Base-by-base conservation (phyloP, 2,113 vertebrate species). In the human (Homo sapiens) region DNA sequence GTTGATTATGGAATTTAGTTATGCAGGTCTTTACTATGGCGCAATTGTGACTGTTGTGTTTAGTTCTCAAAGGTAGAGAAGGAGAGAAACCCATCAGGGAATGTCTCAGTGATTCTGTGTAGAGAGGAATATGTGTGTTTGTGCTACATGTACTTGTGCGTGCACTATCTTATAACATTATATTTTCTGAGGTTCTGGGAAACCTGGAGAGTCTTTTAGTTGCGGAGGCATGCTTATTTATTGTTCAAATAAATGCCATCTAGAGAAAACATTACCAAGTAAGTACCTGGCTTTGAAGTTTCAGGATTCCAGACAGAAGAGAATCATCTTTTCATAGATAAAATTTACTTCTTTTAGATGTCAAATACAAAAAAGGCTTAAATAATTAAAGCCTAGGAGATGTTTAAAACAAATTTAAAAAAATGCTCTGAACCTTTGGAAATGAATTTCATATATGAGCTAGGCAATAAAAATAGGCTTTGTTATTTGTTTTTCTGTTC, bases 61-160 rank as follows among this genome's bases (percentile, higher is more conserved):
- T 48, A 70, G 12, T 18, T 22, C 7, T 57, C 43, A 23, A 32
- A 88, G 55, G 40, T 55, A 9, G 13, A 38, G 4, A 43, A 38
- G 45, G 64, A 38, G 32, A 50, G 57, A 83, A 50, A 64, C 23
- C 5, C 22, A 5, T 18, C 35, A 61, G 25, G 13, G 59, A 17
- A 10, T 68, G 35, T 52, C 43, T 40, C 3, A 72, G 12, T 18
- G 8, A 45, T 52, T 50, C 1, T 27, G 32, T 18, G 16, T 57
- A 59, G 40, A 72, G 8, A 27, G 23, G 83, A 43, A 66, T 5
- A 2, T 30, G 8, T 79, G 25, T 90, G 12, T 45, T 23, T 89
- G 8, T 87, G 45, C 18, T 10, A 0, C 0, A 0, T 7, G 2
- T 40, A n/a, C 40, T n/a, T 48, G 3, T 59, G 12, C 27, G 8